Evolutionary conservation across 2,888 invertebrate genomes (phyloP).

Genomic region (Drosophila kuntzei): DNA sequence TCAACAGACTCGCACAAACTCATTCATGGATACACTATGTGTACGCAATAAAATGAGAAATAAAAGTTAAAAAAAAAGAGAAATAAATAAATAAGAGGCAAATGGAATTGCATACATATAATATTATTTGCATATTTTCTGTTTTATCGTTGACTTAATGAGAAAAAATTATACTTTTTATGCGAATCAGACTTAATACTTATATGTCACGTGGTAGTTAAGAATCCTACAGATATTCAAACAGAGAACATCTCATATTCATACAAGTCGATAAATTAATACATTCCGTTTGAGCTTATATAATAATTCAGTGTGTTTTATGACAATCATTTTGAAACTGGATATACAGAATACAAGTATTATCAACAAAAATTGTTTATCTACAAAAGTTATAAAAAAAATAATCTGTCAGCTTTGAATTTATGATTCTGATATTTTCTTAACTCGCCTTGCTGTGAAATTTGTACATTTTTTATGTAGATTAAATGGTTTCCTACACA

Average conservation of each 20-base stretch:
- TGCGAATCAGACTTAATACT: conserved; percentile 4
- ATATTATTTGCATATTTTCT: conserved; percentile 61
- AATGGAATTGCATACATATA: conserved; percentile 52
- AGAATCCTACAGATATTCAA: conserved; percentile 23
- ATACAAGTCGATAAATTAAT: conserved; percentile 22
- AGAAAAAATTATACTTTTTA: conserved; percentile 22
- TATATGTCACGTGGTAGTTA: conserved; percentile 17
- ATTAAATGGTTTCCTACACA: conserved; percentile 13
- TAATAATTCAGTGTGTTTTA: conserved; percentile 21
- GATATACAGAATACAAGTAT: conserved; percentile 13
- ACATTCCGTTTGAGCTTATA: conserved; percentile 6
- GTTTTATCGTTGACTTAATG: conserved; percentile 48
- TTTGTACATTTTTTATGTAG: conserved; percentile 26
- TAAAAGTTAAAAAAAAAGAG: conserved; percentile 7
- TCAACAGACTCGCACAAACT: conserved; percentile 36
- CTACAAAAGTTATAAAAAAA: conserved; percentile 11
- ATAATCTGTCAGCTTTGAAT: conserved; percentile 19
- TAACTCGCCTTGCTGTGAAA: conserved; percentile 5
- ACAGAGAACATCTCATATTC: no score
- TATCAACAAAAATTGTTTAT: conserved; percentile 1
- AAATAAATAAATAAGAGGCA: conserved; percentile 17
- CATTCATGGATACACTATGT: conserved; percentile 49
- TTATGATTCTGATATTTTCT: conserved; percentile 21
- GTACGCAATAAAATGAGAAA: conserved; percentile 21
- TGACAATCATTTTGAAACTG: conserved; percentile 1